Evolutionary conservation across 2,113 vertebrate species (phyloP), one percentile per base, ranked within the genome.

Genomic region (Neogobius melanostomus): DNA sequence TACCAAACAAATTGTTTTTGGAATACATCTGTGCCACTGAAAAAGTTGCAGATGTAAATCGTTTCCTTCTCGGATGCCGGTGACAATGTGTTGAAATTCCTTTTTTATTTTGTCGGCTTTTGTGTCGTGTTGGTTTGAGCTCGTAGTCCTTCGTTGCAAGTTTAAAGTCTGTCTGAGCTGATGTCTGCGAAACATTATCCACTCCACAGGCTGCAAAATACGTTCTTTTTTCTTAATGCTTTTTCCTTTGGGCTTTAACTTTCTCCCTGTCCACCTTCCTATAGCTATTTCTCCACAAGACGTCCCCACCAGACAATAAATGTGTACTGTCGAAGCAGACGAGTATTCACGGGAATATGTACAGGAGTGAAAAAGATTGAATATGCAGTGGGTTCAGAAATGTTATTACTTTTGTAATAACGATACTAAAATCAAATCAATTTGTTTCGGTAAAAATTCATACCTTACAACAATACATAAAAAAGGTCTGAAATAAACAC

Each of bases 361-460:
- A 14, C 75, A 21, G 62, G 73, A 68, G 65, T n/a, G 12, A 46
- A 16, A 59, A 72, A 75, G 70, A 63, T 59, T 48, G 15, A 11
- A 67, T 57, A 44, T 44, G 21, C 21, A 1, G 21, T 21, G 21
- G 21, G 21, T 21, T 21, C 21, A 21, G 21, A 21, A 21, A 21
- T 21, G 21, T 21, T 21, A 21, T 21, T 21, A 21, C 21, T 21
- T 21, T 21, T 21, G 21, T 21, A 21, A 2, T 21, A 21, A 21
- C 21, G 21, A 21, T 21, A 21, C 21, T 21, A 21, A 21, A 21
- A 21, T 21, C 21, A 21, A 21, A 21, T 21, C 21, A 21, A 21
- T 21, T 21, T 21, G 21, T 21, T 21, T 21, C 1, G 21, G 21
- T 21, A 21, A 21, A 21, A 21, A 21, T 1, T 21, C 21, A 21